Conservation (phyloP, 1,140 invertebrate genomes). For the Penaeus chinensis region DNA sequence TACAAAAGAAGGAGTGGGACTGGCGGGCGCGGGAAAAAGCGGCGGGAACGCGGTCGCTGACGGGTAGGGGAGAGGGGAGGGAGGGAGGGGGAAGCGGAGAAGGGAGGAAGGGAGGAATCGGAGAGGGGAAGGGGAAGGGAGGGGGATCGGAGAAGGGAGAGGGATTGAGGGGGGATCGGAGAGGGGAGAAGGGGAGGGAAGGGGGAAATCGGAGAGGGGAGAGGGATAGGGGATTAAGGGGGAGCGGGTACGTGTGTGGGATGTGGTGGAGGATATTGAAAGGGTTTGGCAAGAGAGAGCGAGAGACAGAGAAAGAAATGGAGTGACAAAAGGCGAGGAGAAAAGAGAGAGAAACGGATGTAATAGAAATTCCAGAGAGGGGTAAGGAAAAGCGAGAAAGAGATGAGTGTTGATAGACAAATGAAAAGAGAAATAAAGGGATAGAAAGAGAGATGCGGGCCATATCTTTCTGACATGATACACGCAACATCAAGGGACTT, state of each 20-base stretch:
- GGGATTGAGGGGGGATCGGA: background rate
- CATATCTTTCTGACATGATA: too few relatives aligned
- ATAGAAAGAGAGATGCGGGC: too few relatives aligned
- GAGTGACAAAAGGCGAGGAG: background rate
- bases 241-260: background rate
- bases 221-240: background rate
- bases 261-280: background rate
- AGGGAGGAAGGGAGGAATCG: constrained; percentile 14
- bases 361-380: background rate
- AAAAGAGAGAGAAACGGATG: constrained; percentile 3
- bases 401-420: too few relatives aligned
- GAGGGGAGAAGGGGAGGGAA: background rate
- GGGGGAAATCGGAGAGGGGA: constrained; percentile 10
- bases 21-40: constrained; percentile 11
- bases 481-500: too few relatives aligned
- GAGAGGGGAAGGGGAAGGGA: constrained; percentile 2
- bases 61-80: too few relatives aligned
- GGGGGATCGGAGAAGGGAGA: background rate
- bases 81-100: constrained; percentile 1
- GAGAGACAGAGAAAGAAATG: constrained; percentile 30
- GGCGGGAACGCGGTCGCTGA: background rate
- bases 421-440: too few relatives aligned
- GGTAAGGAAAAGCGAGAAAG: too few relatives aligned
- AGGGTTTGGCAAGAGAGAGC: constrained; percentile 11
- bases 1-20: constrained; percentile 16